Conservation (phyloP, 2,113 vertebrate species). For the Stegostoma tigrinum region DNA sequence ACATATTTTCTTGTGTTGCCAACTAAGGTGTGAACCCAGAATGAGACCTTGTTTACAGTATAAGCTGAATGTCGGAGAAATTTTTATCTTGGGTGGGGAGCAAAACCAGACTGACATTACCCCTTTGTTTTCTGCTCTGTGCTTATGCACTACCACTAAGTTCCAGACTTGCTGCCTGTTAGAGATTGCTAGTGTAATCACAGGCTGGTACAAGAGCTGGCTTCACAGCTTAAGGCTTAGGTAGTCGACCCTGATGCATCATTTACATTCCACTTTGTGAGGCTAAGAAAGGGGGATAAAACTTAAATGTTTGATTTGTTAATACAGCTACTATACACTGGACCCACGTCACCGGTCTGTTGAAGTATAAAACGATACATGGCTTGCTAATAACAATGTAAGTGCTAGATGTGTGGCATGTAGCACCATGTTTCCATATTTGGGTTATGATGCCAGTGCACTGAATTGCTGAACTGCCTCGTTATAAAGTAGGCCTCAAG, state of each 20-base stretch:
- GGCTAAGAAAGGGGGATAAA: not conserved
- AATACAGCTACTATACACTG: not conserved
- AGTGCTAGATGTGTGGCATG: not conserved
- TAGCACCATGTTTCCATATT: not conserved
- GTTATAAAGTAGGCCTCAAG: not conserved
- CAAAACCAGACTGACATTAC: not conserved
- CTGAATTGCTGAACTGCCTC: not conserved
- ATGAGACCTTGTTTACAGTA: not conserved
- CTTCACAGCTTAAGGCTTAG: not conserved
- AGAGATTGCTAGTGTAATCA: not conserved
- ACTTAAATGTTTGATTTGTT: not conserved
- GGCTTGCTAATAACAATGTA: not conserved
- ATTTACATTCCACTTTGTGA: not conserved
- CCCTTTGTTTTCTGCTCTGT: not conserved
- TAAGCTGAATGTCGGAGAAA: not conserved
- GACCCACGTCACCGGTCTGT: not conserved
- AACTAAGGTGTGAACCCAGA: not conserved
- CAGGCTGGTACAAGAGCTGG: not conserved
- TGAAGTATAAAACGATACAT: not conserved
- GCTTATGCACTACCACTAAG: not conserved
- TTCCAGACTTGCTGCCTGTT: not conserved
- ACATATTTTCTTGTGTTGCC: not conserved
- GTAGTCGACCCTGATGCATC: not conserved
- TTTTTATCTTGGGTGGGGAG: not conserved
- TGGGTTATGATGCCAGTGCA: not conserved